Evolutionary conservation across 2,797 vertebrate species (phyloP), one percentile per base, ranked within the genome.

Genomic region (Tympanoctomys barrerae): DNA sequence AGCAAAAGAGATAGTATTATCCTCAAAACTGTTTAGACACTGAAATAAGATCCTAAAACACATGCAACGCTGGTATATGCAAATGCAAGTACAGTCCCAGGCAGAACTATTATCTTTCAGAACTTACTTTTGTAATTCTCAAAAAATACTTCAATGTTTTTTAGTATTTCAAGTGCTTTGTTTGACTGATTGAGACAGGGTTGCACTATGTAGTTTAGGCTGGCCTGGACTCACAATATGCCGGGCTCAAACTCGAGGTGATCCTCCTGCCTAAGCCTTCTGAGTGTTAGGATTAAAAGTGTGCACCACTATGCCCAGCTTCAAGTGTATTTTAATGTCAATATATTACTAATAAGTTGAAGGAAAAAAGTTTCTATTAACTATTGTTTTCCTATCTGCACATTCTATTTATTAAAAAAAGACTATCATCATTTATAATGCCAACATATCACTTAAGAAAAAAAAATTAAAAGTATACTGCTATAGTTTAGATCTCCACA

Each of bases 1-100:
- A 70, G 39, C 8, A 93, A 88, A 5, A 83, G 26, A 22, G 75
- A 33, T 31, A 87, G 22, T 68, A 70, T 42, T 66, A 84, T 11
- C 91, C 59, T 88, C 9, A 81, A 92, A 94, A 87, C 12, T 54
- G 31, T 83, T 81, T 16, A 77, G 21, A 75, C n/a, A 85, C 0
- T 87, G 39, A 90, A 92, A 86, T 77, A n/a, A 82, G 39, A 22
- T 87, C n/a, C 57, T 81, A 80, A 89, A 96, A 97, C 4, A n/a
- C 33, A 95, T 80, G 26, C 75, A 93, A 88, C 5, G 28, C 7
- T 94, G 80, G 81, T 1, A 64, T 62, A 84, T 86, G 26, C 54
- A 96, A 89, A 82, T 52, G 14, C 22, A 90, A 87, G 16, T n/a
- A 9, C 68, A 80, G 62, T 84, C 19, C 46, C 83, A 89, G 42